Evolutionary conservation across 2,888 invertebrate species (phyloP), one percentile per base, ranked within the genome.

Genomic region (Chrysina gloriosa): DNA sequence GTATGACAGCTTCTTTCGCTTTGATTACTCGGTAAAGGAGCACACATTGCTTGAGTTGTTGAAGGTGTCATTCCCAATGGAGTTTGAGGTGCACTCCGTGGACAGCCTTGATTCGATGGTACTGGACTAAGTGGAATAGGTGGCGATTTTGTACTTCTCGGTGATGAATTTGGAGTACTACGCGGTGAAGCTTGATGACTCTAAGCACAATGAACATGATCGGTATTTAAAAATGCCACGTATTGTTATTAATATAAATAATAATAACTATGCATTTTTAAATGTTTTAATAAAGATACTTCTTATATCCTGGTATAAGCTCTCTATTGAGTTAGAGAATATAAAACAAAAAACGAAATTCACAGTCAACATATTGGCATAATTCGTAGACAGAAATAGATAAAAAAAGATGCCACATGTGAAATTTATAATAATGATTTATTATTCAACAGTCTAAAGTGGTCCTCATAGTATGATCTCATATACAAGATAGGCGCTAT

Each of bases 131-230:
- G 89, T 21, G 90, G 87, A 73, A 90, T 84, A 0, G 94, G 94
- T 0, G 94, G 94, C 27, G 93, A 93, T 82, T 94, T 94, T 29
- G 93, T 92, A 73, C 94, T 94, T 27, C 94, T 87, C 14, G 94
- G 94, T 31, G 94, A 94, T 58, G 94, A 94, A 81, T 94, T 94
- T 1, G 94, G 94, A 1, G 94, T 94, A 11, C 94, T 94, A 45
- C 94, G 87, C 0, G 94, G 94, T 23, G 94, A 94, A 4, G 91
- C 87, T 78, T 94, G 94, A 81, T 94, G 94, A 78, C 93, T 94
- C 91, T 92, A 80, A 36, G 31, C n/a, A n/a, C n/a, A n/a, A 14
- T 5, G 11, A 61, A 61, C 11, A 9, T 14, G 5, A 39, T 48
- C 21, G 21, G 21, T 58, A 5, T 39, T 14, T 39, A 23, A 27